A percentile compares a stretch with the other conserved stretches of the same genome.
phyloP scores from a whole-genome alignment of 1,140 invertebrate species.

The Notospermus geniculatus region DNA sequence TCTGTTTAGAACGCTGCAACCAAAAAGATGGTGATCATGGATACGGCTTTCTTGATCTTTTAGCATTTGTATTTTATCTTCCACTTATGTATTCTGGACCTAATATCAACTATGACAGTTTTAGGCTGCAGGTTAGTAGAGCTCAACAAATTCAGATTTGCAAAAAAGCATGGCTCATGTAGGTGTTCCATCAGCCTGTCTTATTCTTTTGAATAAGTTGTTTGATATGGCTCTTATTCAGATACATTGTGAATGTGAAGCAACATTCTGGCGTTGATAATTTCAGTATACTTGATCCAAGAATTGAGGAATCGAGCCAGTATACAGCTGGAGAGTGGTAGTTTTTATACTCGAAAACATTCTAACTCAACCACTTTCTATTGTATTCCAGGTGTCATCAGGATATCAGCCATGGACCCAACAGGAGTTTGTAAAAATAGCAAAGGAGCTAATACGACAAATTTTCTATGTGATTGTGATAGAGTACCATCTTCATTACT shows the following conservation, averaged over 20 bases:
- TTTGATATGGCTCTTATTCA: too few species aligned
- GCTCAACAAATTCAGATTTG: not conserved
- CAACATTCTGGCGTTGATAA: too few species aligned
- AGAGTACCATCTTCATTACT: conserved; percentile 72
- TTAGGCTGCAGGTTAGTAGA: conserved; percentile 57
- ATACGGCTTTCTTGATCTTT: conserved; percentile 53
- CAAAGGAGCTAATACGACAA: conserved; percentile 64
- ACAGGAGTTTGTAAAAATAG: conserved; percentile 54
- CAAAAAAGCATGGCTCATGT: too few species aligned
- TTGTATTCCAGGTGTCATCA: too few species aligned
- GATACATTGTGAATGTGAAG: too few species aligned
- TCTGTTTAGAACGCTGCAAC: conserved; percentile 26
- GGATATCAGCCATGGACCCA: conserved; percentile 45
- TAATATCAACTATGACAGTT: conserved; percentile 71
- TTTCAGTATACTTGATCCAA: too few species aligned
- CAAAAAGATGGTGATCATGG: conserved; percentile 6
- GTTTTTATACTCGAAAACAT: too few species aligned
- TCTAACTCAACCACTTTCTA: too few species aligned
- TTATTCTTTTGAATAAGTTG: too few species aligned
- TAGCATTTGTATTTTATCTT: conserved; percentile 77
- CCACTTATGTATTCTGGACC: conserved; percentile 77
- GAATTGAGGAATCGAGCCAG: too few species aligned
- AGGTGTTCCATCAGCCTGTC: too few species aligned
- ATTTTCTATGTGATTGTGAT: conserved; percentile 70
- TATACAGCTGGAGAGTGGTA: too few species aligned